These are phyloP conservation scores for Xestia c-nigrum DNA, from an alignment of 2,888 invertebrate species.

Conservation along the genomic window DNA sequence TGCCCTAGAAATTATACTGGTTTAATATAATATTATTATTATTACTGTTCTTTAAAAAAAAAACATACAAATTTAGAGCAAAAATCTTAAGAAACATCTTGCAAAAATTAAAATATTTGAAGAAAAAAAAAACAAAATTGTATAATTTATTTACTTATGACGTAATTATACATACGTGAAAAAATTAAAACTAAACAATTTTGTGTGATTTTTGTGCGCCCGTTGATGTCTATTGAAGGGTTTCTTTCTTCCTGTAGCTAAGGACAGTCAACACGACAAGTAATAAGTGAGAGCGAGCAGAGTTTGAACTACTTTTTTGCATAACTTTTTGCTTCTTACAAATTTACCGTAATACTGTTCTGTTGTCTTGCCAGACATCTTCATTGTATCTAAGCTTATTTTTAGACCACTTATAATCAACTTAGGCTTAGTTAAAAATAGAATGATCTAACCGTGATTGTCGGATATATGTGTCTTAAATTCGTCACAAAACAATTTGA, in stretches of 20 bases:
- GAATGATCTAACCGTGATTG: slow-evolving; percentile 17
- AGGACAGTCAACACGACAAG: slow-evolving; percentile 19
- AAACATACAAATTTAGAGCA: background rate
- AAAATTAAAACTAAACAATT: background rate
- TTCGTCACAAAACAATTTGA: background rate
- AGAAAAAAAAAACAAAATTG: background rate
- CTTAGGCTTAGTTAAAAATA: slow-evolving; percentile 7
- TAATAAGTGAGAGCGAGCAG: background rate
- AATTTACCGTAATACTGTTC: slow-evolving; percentile 5
- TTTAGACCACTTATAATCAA: slow-evolving; percentile 25
- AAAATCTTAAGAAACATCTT: background rate
- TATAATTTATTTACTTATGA: background rate
- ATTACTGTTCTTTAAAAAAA: background rate
- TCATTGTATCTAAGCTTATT: slow-evolving; percentile 19
- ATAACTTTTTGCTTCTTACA: slow-evolving; percentile 2
- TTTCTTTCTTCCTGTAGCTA: slow-evolving; percentile 57
- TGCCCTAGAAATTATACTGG: background rate
- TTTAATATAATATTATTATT: background rate
- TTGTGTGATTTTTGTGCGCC: slow-evolving; percentile 49
- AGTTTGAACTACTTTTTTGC: background rate
- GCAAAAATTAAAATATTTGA: background rate
- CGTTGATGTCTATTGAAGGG: slow-evolving; percentile 84
- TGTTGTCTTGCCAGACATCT: background rate
- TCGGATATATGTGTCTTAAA: background rate
- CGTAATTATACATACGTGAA: background rate